Conservation (phyloP, 2,888 invertebrate species). For the Chymomyza procnemis region DNA sequence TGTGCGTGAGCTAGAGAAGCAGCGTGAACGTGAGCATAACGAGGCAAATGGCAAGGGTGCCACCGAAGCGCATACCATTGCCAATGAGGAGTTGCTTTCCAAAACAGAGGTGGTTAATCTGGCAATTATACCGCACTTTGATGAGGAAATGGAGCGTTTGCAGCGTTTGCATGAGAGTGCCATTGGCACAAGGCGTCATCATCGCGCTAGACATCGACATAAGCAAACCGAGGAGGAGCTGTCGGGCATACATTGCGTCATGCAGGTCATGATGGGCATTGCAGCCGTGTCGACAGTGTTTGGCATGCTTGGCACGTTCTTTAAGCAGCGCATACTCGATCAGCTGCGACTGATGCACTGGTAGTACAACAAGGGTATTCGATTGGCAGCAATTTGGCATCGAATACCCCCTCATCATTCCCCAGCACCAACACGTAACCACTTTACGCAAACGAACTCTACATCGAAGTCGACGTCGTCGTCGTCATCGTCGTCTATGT, state of each 20-base stretch:
- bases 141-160: slow-evolving; percentile 77
- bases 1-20: slow-evolving; percentile 62
- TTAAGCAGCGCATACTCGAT: slow-evolving; percentile 78
- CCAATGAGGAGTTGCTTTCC: slow-evolving; percentile 75
- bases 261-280: slow-evolving; percentile 79
- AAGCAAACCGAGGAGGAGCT: slow-evolving; percentile 76
- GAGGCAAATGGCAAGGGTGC: slow-evolving; percentile 49
- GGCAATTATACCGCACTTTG: slow-evolving; percentile 78
- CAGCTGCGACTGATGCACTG: slow-evolving; percentile 79
- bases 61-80: slow-evolving; percentile 65
- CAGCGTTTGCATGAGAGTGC: slow-evolving; percentile 74
- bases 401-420: slow-evolving; percentile 54
- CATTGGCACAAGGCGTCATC: slow-evolving; percentile 72
- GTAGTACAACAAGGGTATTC: slow-evolving; percentile 78
- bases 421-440: neutral
- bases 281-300: slow-evolving; percentile 78
- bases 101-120: slow-evolving; percentile 78
- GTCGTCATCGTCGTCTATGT: neutral
- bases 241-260: slow-evolving; percentile 78
- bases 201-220: slow-evolving; percentile 75
- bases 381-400: slow-evolving; percentile 42
- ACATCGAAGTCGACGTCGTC: neutral
- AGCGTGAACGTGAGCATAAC: slow-evolving; percentile 54
- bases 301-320: slow-evolving; percentile 78
- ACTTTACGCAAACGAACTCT: slow-evolving; percentile 4